Conservation (phyloP, 2,888 invertebrate species). For the Agelastica alni region DNA sequence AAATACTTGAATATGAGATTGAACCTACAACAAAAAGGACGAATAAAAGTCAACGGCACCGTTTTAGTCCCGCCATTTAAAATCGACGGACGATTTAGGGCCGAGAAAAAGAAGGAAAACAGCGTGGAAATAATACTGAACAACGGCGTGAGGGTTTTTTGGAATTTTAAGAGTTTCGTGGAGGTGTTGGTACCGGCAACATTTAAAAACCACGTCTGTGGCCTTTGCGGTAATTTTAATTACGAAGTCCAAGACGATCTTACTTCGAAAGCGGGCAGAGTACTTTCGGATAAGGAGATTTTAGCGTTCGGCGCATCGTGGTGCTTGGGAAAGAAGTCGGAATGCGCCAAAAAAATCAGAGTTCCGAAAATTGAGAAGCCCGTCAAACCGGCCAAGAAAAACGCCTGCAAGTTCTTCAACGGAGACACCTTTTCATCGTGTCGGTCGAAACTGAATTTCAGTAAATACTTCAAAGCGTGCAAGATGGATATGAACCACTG, state of each 20-base stretch:
- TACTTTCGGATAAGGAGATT: slow-evolving; percentile 66
- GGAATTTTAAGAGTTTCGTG: slow-evolving; percentile 92
- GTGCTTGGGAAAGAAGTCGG: slow-evolving; percentile 70
- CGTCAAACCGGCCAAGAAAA: slow-evolving; percentile 26
- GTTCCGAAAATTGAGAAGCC: slow-evolving; percentile 7
- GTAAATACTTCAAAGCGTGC: slow-evolving; percentile 85
- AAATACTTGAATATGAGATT: slow-evolving; percentile 76
- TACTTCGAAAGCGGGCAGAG: slow-evolving; percentile 65
- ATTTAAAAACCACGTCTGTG: slow-evolving; percentile 80
- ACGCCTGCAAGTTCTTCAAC: slow-evolving; percentile 48
- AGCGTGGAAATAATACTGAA: slow-evolving; percentile 69
- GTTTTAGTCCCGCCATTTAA: slow-evolving; percentile 58
- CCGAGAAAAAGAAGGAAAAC: slow-evolving; percentile 69
- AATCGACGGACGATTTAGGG: slow-evolving; percentile 59
- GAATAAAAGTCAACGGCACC: slow-evolving; percentile 84
- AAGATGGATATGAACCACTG: slow-evolving; percentile 81
- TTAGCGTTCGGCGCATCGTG: slow-evolving; percentile 86
- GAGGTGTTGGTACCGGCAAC: slow-evolving; percentile 79
- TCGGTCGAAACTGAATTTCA: slow-evolving; percentile 76
- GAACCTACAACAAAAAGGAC: slow-evolving; percentile 83
- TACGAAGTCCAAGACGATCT: slow-evolving; percentile 84
- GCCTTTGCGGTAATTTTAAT: slow-evolving; percentile 95
- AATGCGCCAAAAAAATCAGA: slow-evolving; percentile 41
- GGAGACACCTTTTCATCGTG: slow-evolving; percentile 73
- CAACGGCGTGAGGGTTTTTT: slow-evolving; percentile 81